Evolutionary conservation across 2,888 invertebrate species (phyloP).

Genomic region (Cosmia pyralina): DNA sequence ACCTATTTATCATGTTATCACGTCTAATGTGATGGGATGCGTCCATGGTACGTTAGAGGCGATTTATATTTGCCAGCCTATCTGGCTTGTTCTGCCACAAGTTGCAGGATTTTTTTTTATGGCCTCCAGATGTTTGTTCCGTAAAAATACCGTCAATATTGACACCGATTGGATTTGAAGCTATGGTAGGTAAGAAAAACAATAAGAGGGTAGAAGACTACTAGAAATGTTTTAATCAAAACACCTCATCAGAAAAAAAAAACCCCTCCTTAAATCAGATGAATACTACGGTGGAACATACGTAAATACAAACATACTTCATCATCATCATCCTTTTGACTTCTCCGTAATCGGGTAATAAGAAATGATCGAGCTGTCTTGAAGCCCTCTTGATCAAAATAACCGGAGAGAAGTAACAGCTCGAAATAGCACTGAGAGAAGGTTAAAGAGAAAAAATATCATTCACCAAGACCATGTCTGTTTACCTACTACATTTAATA

Average conservation of each 20-base stretch:
- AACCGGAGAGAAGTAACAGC: neutral
- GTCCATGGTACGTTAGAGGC: neutral
- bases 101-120: neutral
- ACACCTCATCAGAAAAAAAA: no score
- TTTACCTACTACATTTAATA: neutral
- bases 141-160: neutral
- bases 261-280: no score
- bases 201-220: neutral
- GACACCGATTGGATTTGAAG: neutral
- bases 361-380: neutral
- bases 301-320: no score
- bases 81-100: neutral
- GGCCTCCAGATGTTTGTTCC: neutral
- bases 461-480: neutral
- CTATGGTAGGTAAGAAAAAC: neutral
- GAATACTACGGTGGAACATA: no score
- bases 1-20: constrained; percentile 5
- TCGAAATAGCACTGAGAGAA: neutral
- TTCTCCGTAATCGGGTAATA: neutral
- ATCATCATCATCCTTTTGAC: no score
- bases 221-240: neutral
- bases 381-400: neutral
- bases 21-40: constrained; percentile 15
- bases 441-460: neutral
- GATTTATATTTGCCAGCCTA: neutral